Evolutionary conservation across 2,888 invertebrate species (phyloP).

Genomic region (Rhorus exstirpatorius): DNA sequence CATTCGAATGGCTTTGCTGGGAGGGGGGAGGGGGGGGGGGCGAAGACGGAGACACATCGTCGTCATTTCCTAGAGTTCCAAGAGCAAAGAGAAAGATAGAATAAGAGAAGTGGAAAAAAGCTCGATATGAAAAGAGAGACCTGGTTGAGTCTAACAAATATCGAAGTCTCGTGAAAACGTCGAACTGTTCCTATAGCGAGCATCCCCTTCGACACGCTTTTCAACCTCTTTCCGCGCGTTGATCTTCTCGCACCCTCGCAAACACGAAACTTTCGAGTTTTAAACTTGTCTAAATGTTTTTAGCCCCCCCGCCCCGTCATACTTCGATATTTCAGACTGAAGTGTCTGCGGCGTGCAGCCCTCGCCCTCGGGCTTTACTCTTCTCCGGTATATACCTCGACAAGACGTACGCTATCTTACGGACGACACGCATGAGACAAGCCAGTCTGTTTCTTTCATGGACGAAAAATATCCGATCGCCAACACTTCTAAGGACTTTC

Average conservation of each 20-base stretch:
- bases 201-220: constrained; percentile 60
- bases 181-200: constrained; percentile 67
- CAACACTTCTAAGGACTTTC: constrained; percentile 47
- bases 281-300: constrained; percentile 82
- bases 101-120: constrained; percentile 35
- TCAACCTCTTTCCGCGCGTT: constrained; percentile 26
- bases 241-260: constrained; percentile 46
- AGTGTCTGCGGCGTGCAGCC: constrained; percentile 45
- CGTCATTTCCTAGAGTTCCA: constrained; percentile 56
- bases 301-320: constrained; percentile 70
- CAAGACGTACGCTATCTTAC: neutral
- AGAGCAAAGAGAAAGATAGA: constrained; percentile 36
- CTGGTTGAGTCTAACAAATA: constrained; percentile 80
- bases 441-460: constrained; percentile 1
- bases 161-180: constrained; percentile 79
- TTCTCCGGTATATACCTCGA: constrained; percentile 44
- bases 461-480: constrained; percentile 50
- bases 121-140: constrained; percentile 62
- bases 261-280: constrained; percentile 78
- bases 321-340: constrained; percentile 76
- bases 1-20: constrained; percentile 59
- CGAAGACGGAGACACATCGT: constrained; percentile 55
- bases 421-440: neutral
- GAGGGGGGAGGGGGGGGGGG: constrained; percentile 65
- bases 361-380: constrained; percentile 54